Evolutionary conservation across 2,888 invertebrate genomes (phyloP).

Genomic region (Pseudococcus viburni): DNA sequence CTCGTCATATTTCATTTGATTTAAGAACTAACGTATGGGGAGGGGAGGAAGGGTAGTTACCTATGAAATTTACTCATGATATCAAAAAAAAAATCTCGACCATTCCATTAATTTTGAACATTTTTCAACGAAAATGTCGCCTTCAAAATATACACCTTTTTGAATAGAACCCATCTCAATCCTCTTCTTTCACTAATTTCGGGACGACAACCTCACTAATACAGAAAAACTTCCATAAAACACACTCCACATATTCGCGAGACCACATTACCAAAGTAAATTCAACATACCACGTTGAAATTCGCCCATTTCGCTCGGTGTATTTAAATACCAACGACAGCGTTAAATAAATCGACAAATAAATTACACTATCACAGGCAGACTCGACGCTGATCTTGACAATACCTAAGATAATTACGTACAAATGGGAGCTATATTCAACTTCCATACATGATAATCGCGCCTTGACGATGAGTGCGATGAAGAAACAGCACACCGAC

Average conservation of each 20-base stretch:
- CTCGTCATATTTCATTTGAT: no score
- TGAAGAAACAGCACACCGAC: not conserved
- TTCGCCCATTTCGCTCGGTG: not conserved
- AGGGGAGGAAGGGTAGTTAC: no score
- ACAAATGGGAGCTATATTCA: conserved; percentile 27
- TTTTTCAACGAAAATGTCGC: no score
- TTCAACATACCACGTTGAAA: not conserved
- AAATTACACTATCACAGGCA: conserved; percentile 38
- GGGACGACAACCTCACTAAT: no score
- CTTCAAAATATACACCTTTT: no score
- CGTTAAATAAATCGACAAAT: conserved; percentile 29
- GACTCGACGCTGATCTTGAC: conserved; percentile 39
- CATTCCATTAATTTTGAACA: no score
- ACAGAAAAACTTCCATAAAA: not conserved
- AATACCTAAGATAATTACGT: conserved; percentile 43
- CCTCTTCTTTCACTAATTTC: no score
- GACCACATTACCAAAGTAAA: not conserved
- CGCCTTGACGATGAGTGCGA: not conserved
- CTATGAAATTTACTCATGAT: no score
- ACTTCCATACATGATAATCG: conserved; percentile 35
- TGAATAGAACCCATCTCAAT: no score
- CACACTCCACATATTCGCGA: not conserved
- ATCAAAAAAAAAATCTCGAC: no score
- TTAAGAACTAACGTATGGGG: no score
- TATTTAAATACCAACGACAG: not conserved